A percentile compares a stretch with the other conserved stretches of the same genome.
Conservation (phyloP, 2,113 vertebrate genomes). For the Rhadina sibilatrix region DNA sequence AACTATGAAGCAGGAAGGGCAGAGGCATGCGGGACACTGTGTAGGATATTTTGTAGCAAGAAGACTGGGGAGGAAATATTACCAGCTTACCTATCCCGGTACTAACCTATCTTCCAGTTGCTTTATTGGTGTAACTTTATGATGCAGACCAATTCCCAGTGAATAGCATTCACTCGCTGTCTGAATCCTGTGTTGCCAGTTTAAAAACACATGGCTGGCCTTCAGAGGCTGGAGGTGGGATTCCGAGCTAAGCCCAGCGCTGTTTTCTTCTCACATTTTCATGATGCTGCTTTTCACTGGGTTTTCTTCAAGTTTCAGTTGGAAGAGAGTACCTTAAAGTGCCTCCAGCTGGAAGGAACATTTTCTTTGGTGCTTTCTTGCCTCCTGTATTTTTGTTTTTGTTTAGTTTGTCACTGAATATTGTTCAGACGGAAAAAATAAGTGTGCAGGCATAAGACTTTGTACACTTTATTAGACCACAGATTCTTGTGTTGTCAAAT, state of each 20-base stretch:
- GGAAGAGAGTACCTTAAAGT: background rate
- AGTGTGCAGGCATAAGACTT: background rate
- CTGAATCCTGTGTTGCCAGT: background rate
- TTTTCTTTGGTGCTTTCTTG: background rate
- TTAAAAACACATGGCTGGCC: background rate
- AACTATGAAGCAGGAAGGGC: constrained; percentile 95
- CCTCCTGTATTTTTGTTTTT: background rate
- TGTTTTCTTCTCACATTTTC: background rate
- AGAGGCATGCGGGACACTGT: constrained; percentile 93
- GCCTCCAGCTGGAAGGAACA: background rate
- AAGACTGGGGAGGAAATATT: constrained; percentile 97
- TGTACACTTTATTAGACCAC: background rate
- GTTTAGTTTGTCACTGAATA: background rate
- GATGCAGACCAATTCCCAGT: background rate
- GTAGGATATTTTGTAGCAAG: constrained; percentile 98
- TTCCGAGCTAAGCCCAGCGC: background rate
- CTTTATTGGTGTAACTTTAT: constrained; percentile 27
- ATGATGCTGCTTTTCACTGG: background rate
- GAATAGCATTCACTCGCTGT: background rate
- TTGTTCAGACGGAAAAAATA: background rate
- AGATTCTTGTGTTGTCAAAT: background rate
- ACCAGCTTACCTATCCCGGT: constrained; percentile 96
- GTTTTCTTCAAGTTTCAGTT: background rate
- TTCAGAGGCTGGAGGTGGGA: background rate
- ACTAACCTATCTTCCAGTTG: constrained; percentile 69